These are phyloP conservation scores for Pimpla rufipes DNA, from an alignment of 2,888 invertebrate genomes.

Conservation along the genomic window DNA sequence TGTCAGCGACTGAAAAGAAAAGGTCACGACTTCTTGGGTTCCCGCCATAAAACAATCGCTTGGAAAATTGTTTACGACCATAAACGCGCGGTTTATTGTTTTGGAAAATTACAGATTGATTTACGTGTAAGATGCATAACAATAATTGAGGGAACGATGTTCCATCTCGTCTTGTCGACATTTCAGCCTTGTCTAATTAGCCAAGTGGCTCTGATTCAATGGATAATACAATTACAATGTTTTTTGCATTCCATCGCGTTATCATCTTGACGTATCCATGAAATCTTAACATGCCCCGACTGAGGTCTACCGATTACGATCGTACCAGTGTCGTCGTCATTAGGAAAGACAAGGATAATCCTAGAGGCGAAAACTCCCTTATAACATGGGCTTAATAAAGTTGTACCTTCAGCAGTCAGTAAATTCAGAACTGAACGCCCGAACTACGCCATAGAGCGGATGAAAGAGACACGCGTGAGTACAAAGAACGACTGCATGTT, in stretches of 20 bases:
- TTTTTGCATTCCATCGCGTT: not conserved
- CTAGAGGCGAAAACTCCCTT: not conserved
- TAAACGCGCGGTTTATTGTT: slow-evolving; percentile 5
- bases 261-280: too few relatives aligned
- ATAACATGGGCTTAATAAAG: slow-evolving; percentile 27
- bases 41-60: not conserved
- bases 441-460: slow-evolving; percentile 30
- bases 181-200: not conserved
- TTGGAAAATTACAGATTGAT: not conserved
- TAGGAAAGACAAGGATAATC: not conserved
- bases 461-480: slow-evolving; percentile 39
- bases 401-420: slow-evolving; percentile 22
- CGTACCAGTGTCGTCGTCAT: not conserved
- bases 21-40: slow-evolving; percentile 31
- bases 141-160: not conserved
- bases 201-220: not conserved
- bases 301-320: too few relatives aligned
- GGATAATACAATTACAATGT: not conserved
- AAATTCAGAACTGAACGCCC: slow-evolving; percentile 46
- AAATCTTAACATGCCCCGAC: too few relatives aligned
- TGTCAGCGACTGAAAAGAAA: slow-evolving; percentile 2
- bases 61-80: not conserved
- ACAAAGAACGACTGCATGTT: slow-evolving; percentile 41
- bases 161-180: not conserved
- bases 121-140: not conserved